Evolutionary conservation across 2,797 vertebrate genomes (phyloP), one percentile per base, ranked within the genome.

Genomic region (Ibycter americanus): DNA sequence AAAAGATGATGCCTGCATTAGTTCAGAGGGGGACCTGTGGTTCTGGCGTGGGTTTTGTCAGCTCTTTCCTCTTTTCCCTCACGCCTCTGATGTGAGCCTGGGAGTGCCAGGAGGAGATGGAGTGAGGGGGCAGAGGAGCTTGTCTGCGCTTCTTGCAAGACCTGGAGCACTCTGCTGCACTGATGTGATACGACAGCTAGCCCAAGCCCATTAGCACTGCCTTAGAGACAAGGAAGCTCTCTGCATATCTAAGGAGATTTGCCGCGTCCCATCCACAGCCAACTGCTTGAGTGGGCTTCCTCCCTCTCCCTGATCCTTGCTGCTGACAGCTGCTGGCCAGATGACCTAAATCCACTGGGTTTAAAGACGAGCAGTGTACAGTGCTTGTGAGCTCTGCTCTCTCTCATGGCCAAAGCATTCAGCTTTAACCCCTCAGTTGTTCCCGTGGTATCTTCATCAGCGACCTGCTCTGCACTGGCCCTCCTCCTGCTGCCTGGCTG

Each of bases 401-500:
- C 16, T 51, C n/a, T 42, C 12, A 6, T 25, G 78, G 61, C n/a
- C 2, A 0, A 42, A 68, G 55, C 65, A 2, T 42, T 90, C n/a
- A 26, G 61, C 90, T 85, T 72, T 76, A 56, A 9, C 72, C 67
- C 58, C 44, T 72, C 32, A 10, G 27, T 62, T 11, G 42, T 90
- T 92, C 84, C 71, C 6, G 5, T 19, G 52, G 44, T 77, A 5
- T 51, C 82, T 83, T 61, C 85, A 72, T 59, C 94, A 32, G 8
- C 46, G 17, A 1, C 56, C 58, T 20, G 83, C 93, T 88, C 65
- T 8, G 76, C 59, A 19, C 56, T 36, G 40, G 22, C 49, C 38
- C 47, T 73, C 47, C 72, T 98, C 96, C 97, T 95, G 98, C 98
- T 97, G 97, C 95, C 95, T 96, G 98, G 96, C 94, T 98, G 98